A percentile compares a stretch with the other conserved stretches of the same genome.
Evolutionary conservation across 2,113 vertebrate genomes (phyloP).

Genomic region (Pogonocichla stellata): DNA sequence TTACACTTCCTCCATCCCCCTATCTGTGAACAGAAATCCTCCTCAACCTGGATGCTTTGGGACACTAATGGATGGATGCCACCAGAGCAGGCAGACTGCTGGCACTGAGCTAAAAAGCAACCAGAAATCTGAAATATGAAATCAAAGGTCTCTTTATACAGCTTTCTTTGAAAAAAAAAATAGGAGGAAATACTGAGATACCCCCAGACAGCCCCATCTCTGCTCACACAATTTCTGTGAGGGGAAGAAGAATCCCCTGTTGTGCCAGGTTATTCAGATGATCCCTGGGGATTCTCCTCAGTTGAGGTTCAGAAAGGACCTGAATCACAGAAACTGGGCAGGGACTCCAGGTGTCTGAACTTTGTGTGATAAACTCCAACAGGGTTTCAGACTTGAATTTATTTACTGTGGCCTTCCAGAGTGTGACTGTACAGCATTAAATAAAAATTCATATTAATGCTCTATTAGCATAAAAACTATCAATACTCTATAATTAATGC

Average conservation of each 20-base stretch:
- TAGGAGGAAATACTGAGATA: neutral
- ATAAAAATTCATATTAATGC: neutral
- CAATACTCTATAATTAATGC: neutral
- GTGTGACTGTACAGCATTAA: neutral
- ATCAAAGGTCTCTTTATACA: neutral
- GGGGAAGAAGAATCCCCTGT: neutral
- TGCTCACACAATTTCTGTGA: neutral
- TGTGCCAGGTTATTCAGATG: neutral
- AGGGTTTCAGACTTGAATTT: neutral
- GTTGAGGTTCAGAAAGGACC: neutral
- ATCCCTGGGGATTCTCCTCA: no score
- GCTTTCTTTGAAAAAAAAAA: neutral
- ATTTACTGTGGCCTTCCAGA: neutral
- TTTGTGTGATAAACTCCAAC: neutral
- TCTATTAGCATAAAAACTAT: neutral
- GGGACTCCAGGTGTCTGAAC: neutral
- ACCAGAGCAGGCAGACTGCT: neutral
- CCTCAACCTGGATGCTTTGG: neutral
- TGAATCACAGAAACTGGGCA: neutral
- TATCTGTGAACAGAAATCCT: neutral
- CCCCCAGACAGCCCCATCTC: neutral
- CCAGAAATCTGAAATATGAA: neutral
- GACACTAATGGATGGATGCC: neutral
- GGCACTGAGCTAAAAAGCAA: neutral
- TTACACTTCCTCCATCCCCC: neutral